phyloP scores from a whole-genome alignment of 1,140 invertebrate genomes.

The Diabrotica undecimpunctata region DNA sequence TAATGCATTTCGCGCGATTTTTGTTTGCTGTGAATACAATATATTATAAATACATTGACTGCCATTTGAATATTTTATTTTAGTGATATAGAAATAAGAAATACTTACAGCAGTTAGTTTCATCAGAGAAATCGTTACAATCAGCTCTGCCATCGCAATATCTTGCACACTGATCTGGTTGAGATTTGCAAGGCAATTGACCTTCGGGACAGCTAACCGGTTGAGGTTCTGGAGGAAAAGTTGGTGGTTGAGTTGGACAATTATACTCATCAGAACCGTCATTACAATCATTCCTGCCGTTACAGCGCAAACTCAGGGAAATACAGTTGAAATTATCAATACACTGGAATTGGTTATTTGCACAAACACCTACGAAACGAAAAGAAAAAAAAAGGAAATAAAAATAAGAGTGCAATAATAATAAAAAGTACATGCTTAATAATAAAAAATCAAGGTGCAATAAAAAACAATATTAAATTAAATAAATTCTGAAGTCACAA shows the following conservation, averaged over 20 bases:
- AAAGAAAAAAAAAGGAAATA: constrained; percentile 29
- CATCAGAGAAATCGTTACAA: constrained; percentile 71
- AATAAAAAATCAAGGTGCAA: background rate
- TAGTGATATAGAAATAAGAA: background rate
- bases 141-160: constrained; percentile 63
- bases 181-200: constrained; percentile 51
- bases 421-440: constrained; percentile 7
- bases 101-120: constrained; percentile 61
- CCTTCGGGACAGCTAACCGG: constrained; percentile 47
- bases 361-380: constrained; percentile 53
- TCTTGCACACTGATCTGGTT: constrained; percentile 53
- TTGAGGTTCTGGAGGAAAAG: constrained; percentile 28
- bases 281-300: constrained; percentile 64
- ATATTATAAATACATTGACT: too few relatives aligned
- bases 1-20: too few relatives aligned
- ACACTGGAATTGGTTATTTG: constrained; percentile 78
- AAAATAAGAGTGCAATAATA: constrained; percentile 10
- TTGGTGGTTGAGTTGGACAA: constrained; percentile 38
- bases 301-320: constrained; percentile 58
- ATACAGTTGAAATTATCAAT: constrained; percentile 66
- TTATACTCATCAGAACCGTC: constrained; percentile 73
- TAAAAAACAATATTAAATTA: background rate
- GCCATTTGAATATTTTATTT: too few relatives aligned
- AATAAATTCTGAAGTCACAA: too few relatives aligned
- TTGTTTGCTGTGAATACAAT: too few relatives aligned